These are phyloP conservation scores for Smithornis capensis DNA, from an alignment of 2,113 vertebrate species.

Conservation along the genomic window DNA sequence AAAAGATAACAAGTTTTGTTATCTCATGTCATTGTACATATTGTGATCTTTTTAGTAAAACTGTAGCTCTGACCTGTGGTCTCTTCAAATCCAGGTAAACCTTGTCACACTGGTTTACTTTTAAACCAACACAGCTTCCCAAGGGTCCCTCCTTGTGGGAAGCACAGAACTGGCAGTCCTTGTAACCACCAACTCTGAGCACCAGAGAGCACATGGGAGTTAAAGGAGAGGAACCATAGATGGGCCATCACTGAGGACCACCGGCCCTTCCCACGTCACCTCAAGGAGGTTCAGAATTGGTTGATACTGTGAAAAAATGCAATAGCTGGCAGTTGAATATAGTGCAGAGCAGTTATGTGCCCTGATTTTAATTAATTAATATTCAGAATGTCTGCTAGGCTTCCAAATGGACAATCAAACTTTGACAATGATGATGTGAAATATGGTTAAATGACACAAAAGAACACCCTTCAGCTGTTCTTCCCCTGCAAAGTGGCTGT, in stretches of 20 bases:
- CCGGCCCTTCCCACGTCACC: background rate
- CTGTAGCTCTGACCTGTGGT: too few relatives aligned
- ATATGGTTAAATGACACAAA: background rate
- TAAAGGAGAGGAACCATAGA: background rate
- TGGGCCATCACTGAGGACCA: background rate
- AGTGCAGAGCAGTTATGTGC: background rate
- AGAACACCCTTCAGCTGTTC: background rate
- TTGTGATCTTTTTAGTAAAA: too few relatives aligned
- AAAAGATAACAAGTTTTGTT: too few relatives aligned
- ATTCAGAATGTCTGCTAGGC: background rate
- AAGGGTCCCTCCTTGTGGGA: rapidly evolving
- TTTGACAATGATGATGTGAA: background rate
- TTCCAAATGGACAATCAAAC: background rate
- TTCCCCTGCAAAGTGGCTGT: background rate
- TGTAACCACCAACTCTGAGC: background rate
- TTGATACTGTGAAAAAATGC: background rate
- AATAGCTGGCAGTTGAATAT: background rate
- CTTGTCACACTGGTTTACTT: too few relatives aligned
- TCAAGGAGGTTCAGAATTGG: background rate
- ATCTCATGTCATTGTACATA: too few relatives aligned
- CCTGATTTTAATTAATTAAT: background rate
- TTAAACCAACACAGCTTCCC: too few relatives aligned
- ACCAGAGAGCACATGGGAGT: rapidly evolving
- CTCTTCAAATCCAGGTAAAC: too few relatives aligned
- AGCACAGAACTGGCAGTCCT: background rate